Evolutionary conservation across 2,797 vertebrate genomes (phyloP).

Genomic region (Pantherophis alleghaniensis): DNA sequence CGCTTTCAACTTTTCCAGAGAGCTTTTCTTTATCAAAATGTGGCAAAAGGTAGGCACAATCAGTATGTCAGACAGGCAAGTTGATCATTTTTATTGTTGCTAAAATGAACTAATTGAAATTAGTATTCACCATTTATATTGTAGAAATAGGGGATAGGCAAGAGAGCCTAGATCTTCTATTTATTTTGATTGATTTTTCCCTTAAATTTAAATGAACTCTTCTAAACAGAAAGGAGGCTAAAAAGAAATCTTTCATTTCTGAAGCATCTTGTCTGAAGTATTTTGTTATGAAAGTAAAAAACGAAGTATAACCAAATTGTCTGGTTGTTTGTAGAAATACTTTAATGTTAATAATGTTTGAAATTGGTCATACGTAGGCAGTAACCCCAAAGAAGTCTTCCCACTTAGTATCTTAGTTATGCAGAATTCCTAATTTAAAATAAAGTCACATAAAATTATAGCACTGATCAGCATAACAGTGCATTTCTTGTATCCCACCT

Average conservation of each 20-base stretch:
- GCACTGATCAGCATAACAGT: neutral
- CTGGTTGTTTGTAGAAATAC: neutral
- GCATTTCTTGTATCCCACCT: neutral
- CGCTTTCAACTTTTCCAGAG: slow-evolving; percentile 93
- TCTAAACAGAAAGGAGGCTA: neutral
- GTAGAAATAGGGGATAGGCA: neutral
- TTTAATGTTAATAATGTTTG: neutral
- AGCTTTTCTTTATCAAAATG: slow-evolving; percentile 98
- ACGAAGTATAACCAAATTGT: neutral
- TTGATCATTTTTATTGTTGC: neutral
- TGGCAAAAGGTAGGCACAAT: slow-evolving; percentile 90
- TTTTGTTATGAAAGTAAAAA: neutral
- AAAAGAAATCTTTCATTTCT: neutral
- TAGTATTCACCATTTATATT: neutral
- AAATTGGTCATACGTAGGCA: neutral
- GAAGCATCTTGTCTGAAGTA: neutral
- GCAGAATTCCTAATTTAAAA: neutral
- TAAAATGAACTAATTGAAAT: neutral
- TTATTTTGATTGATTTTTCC: neutral
- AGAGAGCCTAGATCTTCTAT: neutral
- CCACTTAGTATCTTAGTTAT: neutral
- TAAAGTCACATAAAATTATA: neutral
- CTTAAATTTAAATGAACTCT: neutral
- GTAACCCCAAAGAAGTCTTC: neutral
- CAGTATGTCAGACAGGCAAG: neutral